Base-by-base conservation (phyloP, 2,113 vertebrate genomes). In the Cephalopholis sonnerati region DNA sequence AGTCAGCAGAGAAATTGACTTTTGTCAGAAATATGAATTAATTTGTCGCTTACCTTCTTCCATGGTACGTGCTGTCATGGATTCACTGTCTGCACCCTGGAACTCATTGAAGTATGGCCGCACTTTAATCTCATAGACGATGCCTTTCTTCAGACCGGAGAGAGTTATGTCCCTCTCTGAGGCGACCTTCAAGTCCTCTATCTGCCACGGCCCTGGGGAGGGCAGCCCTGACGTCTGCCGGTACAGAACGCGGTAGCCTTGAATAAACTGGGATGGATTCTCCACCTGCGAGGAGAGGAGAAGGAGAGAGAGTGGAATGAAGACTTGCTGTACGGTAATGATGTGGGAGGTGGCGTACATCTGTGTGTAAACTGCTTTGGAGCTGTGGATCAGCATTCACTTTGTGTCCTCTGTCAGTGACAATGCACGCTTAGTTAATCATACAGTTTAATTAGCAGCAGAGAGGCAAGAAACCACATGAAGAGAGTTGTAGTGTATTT, bases 21-120 rank as follows among this genome's bases (percentile, higher is more conserved):
- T 73, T 63, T 59, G 53, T 50, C 15, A 73, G 61, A 78, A 66
- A 83, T 71, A 41, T 16, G 5, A 68, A 74, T 77, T 61, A 9
- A 82, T 82, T 79, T 58, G 54, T 70, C 17, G n/a, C 73, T 94
- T 85, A 98, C 97, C 97, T 97, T 99, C 98, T 84, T 99, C 98
- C 32, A 96, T 96, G 57, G 97, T 99, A 58, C 97, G 97, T 10
- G 97, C 96, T n/a, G 96, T 96, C 95, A 98, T 98, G 50, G 97
- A 96, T 89, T 98, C 98, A 77, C 98, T 99, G 89, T 99, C 98
- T 79, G 97, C 97, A 20, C 98, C 98, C 83, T 99, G 98, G 92
- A 99, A 99, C 67, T 99, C 98, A 74, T 99, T 99, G 94, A 99
- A 99, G 83, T 98, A 99, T 0, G 98, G 98, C 13, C 97, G 96